These are phyloP conservation scores for Orthonevra nobilis DNA, from an alignment of 2,888 invertebrate species.

Conservation along the genomic window DNA sequence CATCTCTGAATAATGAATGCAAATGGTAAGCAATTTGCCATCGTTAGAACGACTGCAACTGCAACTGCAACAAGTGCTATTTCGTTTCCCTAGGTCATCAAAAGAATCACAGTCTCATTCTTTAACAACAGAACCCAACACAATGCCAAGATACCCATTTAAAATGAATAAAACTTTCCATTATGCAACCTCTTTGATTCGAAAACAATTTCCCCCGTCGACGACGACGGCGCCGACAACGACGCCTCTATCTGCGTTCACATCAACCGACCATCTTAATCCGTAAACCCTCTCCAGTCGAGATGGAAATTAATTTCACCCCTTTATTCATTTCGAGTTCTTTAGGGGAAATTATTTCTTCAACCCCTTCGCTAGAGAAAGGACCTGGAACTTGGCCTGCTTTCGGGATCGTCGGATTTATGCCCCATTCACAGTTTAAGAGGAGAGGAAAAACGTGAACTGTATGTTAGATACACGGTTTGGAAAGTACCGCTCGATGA, in stretches of 20 bases:
- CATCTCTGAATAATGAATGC: conserved; percentile 46
- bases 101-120: too few relatives aligned
- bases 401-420: conserved; percentile 43
- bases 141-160: conserved; percentile 48
- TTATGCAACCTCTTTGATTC: conserved; percentile 53
- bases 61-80: conserved; percentile 57
- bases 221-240: conserved; percentile 33
- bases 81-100: too few relatives aligned
- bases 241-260: too few relatives aligned
- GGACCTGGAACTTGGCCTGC: conserved; percentile 40
- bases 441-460: neutral
- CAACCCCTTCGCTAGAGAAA: conserved; percentile 48
- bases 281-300: neutral
- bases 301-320: conserved; percentile 41
- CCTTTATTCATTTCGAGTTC: conserved; percentile 55
- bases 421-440: conserved; percentile 46
- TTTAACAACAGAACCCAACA: conserved; percentile 28
- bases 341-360: conserved; percentile 52
- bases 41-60: conserved; percentile 28
- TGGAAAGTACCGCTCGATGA: conserved; percentile 61
- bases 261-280: neutral
- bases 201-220: conserved; percentile 61
- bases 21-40: conserved; percentile 55
- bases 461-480: conserved; percentile 27
- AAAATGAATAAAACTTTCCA: conserved; percentile 60